Evolutionary conservation across 2,888 invertebrate species (phyloP).

Genomic region (Phortica magna): DNA sequence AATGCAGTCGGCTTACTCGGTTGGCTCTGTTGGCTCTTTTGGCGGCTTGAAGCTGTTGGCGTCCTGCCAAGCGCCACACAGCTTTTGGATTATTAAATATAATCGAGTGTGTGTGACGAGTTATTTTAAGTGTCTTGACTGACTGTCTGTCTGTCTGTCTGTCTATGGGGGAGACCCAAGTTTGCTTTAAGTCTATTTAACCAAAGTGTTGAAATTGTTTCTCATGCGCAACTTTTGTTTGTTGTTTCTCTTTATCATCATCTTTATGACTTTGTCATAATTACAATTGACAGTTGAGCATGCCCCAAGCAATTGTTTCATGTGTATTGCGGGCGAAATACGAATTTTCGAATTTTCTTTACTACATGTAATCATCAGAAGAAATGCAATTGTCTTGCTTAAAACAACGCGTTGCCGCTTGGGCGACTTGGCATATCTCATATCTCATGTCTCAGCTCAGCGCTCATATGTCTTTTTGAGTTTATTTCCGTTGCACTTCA

Average conservation of each 20-base stretch:
- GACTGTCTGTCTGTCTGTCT: neutral
- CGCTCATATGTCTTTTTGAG: slow-evolving; percentile 11
- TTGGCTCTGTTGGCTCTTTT: neutral
- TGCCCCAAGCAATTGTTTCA: slow-evolving; percentile 5
- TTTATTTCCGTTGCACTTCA: neutral
- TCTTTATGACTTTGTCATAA: neutral
- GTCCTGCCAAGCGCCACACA: neutral
- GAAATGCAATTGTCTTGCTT: slow-evolving; percentile 12
- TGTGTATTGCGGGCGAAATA: neutral
- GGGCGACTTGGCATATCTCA: neutral
- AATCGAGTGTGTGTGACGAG: slow-evolving; percentile 16
- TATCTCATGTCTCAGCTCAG: too few species aligned
- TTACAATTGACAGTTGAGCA: slow-evolving; percentile 6
- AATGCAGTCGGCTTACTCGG: neutral
- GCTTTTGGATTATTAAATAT: slow-evolving; percentile 28
- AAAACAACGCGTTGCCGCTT: neutral
- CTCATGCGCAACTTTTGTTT: neutral
- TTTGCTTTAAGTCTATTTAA: neutral
- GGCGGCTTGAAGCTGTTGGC: neutral
- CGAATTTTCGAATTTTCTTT: neutral
- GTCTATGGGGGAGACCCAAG: neutral
- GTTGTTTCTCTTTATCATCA: neutral
- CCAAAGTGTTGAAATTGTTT: neutral
- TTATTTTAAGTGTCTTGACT: neutral
- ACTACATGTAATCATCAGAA: neutral